Evolutionary conservation across 2,888 invertebrate species (phyloP).

Genomic region (Tromatobia lineatoria): DNA sequence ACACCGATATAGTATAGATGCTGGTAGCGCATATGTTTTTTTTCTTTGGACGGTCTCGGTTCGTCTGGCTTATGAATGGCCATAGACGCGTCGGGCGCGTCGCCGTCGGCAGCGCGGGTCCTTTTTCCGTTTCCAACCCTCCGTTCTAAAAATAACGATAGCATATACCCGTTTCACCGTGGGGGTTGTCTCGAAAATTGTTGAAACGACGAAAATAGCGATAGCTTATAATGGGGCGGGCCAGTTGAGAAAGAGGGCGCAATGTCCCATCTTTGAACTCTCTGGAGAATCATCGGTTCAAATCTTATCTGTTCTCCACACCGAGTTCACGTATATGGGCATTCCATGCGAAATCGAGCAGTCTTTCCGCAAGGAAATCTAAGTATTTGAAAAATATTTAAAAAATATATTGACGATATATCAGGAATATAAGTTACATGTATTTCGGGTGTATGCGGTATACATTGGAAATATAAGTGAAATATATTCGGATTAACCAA

Average conservation of each 20-base stretch:
- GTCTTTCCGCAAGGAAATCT: no score
- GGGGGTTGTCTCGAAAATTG: constrained; percentile 67
- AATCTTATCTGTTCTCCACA: constrained; percentile 5
- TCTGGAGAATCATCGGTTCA: constrained; percentile 23
- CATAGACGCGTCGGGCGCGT: constrained; percentile 56
- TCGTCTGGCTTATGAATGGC: constrained; percentile 69
- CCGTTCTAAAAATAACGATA: constrained; percentile 69
- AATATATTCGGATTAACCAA: no score
- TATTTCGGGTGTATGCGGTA: no score
- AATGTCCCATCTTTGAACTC: constrained; percentile 13
- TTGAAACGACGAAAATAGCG: constrained; percentile 68
- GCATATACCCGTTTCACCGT: constrained; percentile 51
- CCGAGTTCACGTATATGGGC: background rate
- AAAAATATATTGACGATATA: no score
- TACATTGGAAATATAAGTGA: no score
- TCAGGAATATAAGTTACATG: no score
- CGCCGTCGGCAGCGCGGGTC: constrained; percentile 42
- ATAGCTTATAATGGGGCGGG: constrained; percentile 51
- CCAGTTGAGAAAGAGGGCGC: constrained; percentile 1
- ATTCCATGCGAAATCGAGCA: background rate
- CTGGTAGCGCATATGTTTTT: constrained; percentile 39
- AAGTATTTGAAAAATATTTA: no score
- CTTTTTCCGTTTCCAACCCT: constrained; percentile 66
- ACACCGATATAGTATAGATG: background rate
- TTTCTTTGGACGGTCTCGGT: constrained; percentile 59